Base-by-base conservation (phyloP, 1,140 invertebrate species). In the Sinella curviseta region DNA sequence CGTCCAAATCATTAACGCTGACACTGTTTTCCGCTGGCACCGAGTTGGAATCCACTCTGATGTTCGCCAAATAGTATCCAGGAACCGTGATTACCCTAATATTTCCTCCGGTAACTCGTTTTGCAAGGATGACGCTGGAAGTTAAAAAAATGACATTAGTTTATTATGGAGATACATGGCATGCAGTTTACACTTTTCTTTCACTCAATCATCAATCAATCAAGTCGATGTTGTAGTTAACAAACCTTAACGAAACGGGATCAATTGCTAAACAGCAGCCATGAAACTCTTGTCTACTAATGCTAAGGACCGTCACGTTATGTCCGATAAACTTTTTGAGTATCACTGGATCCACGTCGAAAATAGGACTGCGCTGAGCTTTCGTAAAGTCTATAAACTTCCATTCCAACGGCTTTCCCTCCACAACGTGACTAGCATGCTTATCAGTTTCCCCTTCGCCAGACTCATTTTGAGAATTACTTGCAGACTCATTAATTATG, bases 191-290 rank as follows among this genome's bases (percentile, higher is more conserved):
- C 4, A 48, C 39, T 17, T 4, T 48, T 17, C 4, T 48, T 48
- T 48, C 17, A 8, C 39, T 48, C 39, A 26, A 20, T 20, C 39
- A 48, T 12, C 8, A 12, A 12, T 48, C 39, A 12, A 12, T 48
- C 8, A 48, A 48, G 39, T 48, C 8, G 8, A 48, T 48, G 20
- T 20, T 48, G 39, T 20, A 48, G 24, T 3, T n/a, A 3, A 31
- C 30, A 16, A 31, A 78, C 77, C 67, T 33, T 3, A 78, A 30
- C 31, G 65, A 54, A 31, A 78, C 77, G 0, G 77, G 77, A 34
- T 78, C 77, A 17, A 78, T 78, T 35, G 77, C 73, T 28, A 74
- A 74, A n/a, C 70, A 48, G 3, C 77, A 60, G 0, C 77, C 77
- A 26, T 20, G 31, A 20, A 54, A 74, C 4, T 74, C 1, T 1